Evolutionary conservation across 1,140 invertebrate species (phyloP).

Genomic region (Drosophila rhopaloa): DNA sequence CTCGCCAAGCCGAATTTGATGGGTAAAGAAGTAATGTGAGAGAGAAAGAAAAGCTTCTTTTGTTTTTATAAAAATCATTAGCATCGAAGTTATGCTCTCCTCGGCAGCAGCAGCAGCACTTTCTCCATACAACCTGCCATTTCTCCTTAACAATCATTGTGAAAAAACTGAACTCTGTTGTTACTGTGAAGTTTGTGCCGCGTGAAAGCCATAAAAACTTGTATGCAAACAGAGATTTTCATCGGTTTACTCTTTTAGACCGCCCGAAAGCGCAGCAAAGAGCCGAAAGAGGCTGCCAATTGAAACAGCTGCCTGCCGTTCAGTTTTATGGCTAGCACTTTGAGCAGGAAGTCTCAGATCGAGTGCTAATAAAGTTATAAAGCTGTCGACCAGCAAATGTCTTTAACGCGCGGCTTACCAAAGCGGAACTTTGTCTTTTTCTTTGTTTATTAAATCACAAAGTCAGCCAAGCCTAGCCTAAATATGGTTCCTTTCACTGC

Average conservation of each 20-base stretch:
- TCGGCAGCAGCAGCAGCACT: constrained; percentile 11
- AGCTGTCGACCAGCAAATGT: constrained; percentile 14
- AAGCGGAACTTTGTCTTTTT: constrained; percentile 42
- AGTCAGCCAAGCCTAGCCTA: constrained; percentile 23
- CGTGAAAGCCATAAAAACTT: constrained; percentile 53
- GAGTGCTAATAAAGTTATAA: constrained; percentile 42
- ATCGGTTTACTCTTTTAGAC: constrained; percentile 24
- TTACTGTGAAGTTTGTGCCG: constrained; percentile 19
- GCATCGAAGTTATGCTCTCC: constrained; percentile 6
- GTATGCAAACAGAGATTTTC: constrained; percentile 28
- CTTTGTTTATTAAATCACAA: constrained; percentile 36
- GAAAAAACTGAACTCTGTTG: constrained; percentile 5
- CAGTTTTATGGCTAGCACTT: constrained; percentile 22
- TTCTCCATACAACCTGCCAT: constrained; percentile 26
- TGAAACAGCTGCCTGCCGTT: constrained; percentile 1
- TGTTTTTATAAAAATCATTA: constrained; percentile 43
- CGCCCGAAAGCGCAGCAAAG: constrained; percentile 27
- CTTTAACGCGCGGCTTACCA: constrained; percentile 27
- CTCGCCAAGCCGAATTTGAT: constrained; percentile 4
- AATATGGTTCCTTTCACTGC: constrained; percentile 2
- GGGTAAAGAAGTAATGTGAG: constrained; percentile 1
- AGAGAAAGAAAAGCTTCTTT: constrained; percentile 36
- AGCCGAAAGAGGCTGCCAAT: constrained; percentile 32
- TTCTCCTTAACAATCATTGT: constrained; percentile 22
- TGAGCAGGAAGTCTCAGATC: constrained; percentile 36